Evolutionary conservation across 2,888 invertebrate genomes (phyloP).

Genomic region (Lissonota sp.): DNA sequence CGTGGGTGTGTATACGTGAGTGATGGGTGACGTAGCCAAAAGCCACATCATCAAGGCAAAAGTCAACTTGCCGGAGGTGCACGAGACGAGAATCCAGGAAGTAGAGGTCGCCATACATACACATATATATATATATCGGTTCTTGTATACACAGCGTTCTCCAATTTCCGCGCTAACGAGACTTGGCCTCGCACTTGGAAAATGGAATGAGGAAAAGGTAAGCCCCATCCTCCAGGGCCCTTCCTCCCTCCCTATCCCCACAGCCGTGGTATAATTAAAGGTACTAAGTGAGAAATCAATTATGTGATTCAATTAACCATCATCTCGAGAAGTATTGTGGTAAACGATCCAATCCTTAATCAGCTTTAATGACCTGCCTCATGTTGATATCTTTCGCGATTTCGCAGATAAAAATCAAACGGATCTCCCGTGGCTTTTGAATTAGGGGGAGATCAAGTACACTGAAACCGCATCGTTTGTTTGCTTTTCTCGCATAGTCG

Average conservation of each 20-base stretch:
- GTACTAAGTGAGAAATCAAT: conserved; percentile 33
- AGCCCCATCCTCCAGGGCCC: not conserved
- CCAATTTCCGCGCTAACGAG: conserved; percentile 49
- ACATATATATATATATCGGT: not conserved
- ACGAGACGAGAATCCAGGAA: conserved; percentile 13
- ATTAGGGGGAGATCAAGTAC: too few species aligned
- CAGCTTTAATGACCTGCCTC: not conserved
- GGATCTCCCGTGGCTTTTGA: too few species aligned
- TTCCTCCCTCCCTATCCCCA: too few species aligned
- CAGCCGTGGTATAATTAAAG: not conserved
- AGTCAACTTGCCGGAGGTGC: conserved; percentile 28
- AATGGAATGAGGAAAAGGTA: not conserved
- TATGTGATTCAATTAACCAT: conserved; percentile 44
- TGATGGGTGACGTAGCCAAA: conserved; percentile 24
- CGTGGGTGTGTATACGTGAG: not conserved
- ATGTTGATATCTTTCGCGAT: too few species aligned
- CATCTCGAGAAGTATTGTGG: conserved; percentile 12
- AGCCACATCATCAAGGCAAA: conserved; percentile 48
- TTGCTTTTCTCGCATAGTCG: not conserved
- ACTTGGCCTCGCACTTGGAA: not conserved
- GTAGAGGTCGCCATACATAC: not conserved
- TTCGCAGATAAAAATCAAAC: too few species aligned
- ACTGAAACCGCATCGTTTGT: too few species aligned
- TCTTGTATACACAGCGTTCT: conserved; percentile 6
- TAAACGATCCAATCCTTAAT: conserved; percentile 27